Evolutionary conservation across 2,113 vertebrate species (phyloP), one percentile per base, ranked within the genome.

Genomic region (Scartelaos histophorus): DNA sequence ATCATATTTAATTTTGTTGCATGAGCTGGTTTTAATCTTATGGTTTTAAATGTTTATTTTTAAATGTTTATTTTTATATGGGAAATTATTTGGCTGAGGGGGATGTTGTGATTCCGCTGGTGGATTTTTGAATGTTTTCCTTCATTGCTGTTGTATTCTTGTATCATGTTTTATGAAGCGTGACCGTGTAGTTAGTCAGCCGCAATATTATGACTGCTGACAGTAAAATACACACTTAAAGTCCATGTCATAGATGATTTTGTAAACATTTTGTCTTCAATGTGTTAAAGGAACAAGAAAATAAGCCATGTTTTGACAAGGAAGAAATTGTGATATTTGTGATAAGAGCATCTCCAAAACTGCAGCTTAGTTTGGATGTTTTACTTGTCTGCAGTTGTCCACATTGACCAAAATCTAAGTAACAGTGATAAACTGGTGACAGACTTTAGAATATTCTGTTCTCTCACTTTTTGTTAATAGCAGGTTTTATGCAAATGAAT

Each of bases 61-160:
- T 57, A 45, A 35, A 69, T 54, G 7, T 38, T 38, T 56, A 73
- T 53, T 58, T 38, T 64, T 58, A 45, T 51, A 69, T 54, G 29
- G 25, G n/a, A 49, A 21, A 38, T 43, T 4, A 13, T 43, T 7
- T 46, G 57, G 58, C 61, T 38, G 19, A 13, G 17, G 51, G 10
- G 57, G 74, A 75, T 11, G 43, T 16, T 3, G 2, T n/a, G 15
- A 17, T 21, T 57, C 21, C 21, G 57, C 56, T 38, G 62, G 46
- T 76, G 45, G 57, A 73, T 73, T 75, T 12, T 12, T 75, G 67
- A 78, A 81, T 85, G 76, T 79, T 78, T 66, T 74, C 5, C 29
- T 61, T 15, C 6, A 49, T 70, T 74, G 46, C 53, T 80, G 7
- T 66, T n/a, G 70, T 54, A 75, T 7, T 1, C 64, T 82, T 73